Evolutionary conservation across 2,888 invertebrate species (phyloP), one percentile per base, ranked within the genome.

Genomic region (Gerris lacustris): DNA sequence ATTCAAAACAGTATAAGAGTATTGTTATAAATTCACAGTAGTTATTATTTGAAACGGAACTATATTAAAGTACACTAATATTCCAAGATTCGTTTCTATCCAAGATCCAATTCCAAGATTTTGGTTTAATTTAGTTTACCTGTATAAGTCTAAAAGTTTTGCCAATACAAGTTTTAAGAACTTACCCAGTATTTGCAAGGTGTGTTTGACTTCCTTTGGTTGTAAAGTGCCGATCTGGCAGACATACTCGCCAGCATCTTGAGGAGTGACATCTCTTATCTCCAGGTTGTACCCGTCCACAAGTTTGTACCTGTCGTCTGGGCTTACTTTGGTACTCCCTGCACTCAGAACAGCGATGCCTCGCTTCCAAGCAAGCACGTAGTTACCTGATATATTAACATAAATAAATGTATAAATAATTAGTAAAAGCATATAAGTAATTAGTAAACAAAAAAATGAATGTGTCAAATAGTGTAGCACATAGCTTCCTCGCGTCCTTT

Each of bases 171-270:
- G 31, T 31, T 31, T 31, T 31, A 31, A 31, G 4, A 55, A 82
- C 85, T 86, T 80, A 87, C 87, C 87, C 72, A 87, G 80, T 78
- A 88, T 86, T 80, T 87, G 86, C 66, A 88, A 83, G 67, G 86
- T 86, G 78, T 87, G 87, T 70, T 86, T 85, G 76, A 87, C 86
- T 81, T 87, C 87, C 73, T 84, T 82, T 45, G 86, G 86, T 74
- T 85, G 84, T 77, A 86, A 81, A 62, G 86, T 87, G 74, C 86
- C 86, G 77, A 88, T 85, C 80, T 87, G 87, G 79, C 87, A 88
- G 72, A 86, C 84, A 78, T 87, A 87, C 81, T 87, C 86, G 44
- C 87, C 87, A 55, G 86, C 86, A 80, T 88, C 87, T 79, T 85
- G 84, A 66, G 86, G 84, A 75, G 84, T 83, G 45, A 85, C 86